Evolutionary conservation across 2,888 invertebrate species (phyloP).

Genomic region (Nesidiocoris tenuis): DNA sequence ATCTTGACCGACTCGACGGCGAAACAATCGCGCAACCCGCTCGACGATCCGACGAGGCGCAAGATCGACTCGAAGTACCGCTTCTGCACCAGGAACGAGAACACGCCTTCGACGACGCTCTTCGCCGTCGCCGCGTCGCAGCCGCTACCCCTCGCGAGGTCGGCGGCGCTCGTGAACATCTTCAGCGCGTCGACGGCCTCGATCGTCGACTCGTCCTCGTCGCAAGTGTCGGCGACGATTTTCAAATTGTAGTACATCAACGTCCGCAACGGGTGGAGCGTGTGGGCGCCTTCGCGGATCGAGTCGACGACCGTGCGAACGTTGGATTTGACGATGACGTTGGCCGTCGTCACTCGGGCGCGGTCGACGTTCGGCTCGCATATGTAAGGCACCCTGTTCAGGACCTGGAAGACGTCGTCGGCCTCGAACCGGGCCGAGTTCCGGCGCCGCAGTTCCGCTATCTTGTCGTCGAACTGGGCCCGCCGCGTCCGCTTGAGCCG

Average conservation of each 20-base stretch:
- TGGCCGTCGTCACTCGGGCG: not conserved
- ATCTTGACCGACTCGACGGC: not conserved
- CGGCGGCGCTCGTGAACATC: conserved; percentile 16
- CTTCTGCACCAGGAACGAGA: conserved; percentile 31
- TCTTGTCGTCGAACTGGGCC: conserved; percentile 31
- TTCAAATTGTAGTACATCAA: conserved; percentile 33
- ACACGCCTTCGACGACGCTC: conserved; percentile 24
- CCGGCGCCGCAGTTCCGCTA: conserved; percentile 13
- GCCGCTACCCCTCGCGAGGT: conserved; percentile 11
- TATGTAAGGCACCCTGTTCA: conserved; percentile 30
- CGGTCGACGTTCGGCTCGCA: conserved; percentile 32
- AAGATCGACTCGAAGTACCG: conserved; percentile 23
- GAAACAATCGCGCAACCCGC: conserved; percentile 1
- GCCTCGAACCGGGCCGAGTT: conserved; percentile 22
- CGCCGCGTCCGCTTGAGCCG: conserved; percentile 12
- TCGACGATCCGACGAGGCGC: not conserved
- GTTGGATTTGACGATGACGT: conserved; percentile 28
- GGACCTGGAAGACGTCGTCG: conserved; percentile 29
- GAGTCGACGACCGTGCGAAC: conserved; percentile 31
- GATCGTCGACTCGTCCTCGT: conserved; percentile 25
- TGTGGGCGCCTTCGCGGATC: conserved; percentile 24
- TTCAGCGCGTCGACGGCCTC: conserved; percentile 23
- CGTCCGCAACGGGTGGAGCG: conserved; percentile 25
- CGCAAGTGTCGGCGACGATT: conserved; percentile 3
- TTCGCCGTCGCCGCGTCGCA: conserved; percentile 24